A percentile compares a stretch with the other conserved stretches of the same genome.
phyloP scores from a whole-genome alignment of 2,113 vertebrate genomes.

The Sitta europaea region DNA sequence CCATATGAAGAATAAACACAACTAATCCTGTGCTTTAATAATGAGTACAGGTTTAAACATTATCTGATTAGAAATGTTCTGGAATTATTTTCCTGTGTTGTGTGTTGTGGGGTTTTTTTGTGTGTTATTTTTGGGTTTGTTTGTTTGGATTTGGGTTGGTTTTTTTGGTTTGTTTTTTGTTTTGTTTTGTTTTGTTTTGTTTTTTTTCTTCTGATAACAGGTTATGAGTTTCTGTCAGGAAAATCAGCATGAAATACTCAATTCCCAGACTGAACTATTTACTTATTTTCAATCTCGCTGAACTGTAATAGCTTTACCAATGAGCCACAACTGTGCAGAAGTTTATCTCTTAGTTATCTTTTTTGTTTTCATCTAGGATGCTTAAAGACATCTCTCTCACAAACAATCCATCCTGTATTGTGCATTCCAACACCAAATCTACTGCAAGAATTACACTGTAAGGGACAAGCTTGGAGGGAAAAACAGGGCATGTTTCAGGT shows the following conservation, averaged over 20 bases:
- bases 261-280: not conserved
- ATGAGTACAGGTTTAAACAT: not conserved
- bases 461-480: not conserved
- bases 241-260: not conserved
- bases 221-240: not conserved
- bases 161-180: not conserved
- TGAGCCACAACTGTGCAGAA: not conserved
- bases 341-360: not conserved
- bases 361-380: not conserved
- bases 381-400: not conserved
- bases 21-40: not conserved
- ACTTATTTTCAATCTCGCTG: not conserved
- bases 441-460: not conserved
- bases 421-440: not conserved
- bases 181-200: not conserved
- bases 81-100: not conserved
- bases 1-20: not conserved
- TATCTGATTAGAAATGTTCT: not conserved
- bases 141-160: not conserved
- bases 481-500: not conserved
- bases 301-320: not conserved
- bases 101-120: accelerated
- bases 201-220: not conserved
- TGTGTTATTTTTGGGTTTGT: not conserved
- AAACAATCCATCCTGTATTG: not conserved